A percentile compares a stretch with the other conserved stretches of the same genome.
These are phyloP conservation scores for Callosobruchus maculatus DNA, from an alignment of 2,888 invertebrate species.

Conservation along the genomic window DNA sequence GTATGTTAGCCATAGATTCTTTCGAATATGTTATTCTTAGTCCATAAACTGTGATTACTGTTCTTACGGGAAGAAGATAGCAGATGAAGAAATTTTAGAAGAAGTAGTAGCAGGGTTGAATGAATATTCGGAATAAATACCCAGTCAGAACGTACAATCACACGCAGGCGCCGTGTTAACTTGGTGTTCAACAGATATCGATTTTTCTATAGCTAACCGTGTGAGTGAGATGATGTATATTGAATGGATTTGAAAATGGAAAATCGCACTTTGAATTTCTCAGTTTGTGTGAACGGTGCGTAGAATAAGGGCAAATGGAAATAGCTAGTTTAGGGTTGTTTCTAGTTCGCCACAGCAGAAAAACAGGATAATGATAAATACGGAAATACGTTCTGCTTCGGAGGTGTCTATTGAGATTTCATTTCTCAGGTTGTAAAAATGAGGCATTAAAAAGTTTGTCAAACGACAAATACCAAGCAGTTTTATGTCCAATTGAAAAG, in stretches of 20 bases:
- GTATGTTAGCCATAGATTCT: constrained; percentile 46
- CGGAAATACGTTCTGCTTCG: too few relatives aligned
- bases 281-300: constrained; percentile 3
- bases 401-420: too few relatives aligned
- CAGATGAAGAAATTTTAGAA: neutral
- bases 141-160: constrained; percentile 39
- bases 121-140: constrained; percentile 4
- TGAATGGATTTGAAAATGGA: constrained; percentile 3
- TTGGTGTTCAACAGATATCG: constrained; percentile 48
- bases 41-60: constrained; percentile 47
- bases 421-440: too few relatives aligned
- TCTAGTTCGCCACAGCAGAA: neutral
- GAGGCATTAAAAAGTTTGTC: too few relatives aligned
- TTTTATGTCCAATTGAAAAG: too few relatives aligned
- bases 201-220: constrained; percentile 44
- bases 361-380: neutral
- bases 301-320: constrained; percentile 19
- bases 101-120: neutral
- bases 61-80: constrained; percentile 17
- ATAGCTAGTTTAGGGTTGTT: constrained; percentile 17
- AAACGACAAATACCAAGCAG: too few relatives aligned
- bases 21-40: constrained; percentile 44
- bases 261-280: neutral
- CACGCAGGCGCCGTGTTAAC: constrained; percentile 42
- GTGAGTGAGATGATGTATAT: constrained; percentile 25